phyloP scores from a whole-genome alignment of 1,140 invertebrate species.

The Drosophila obscura region DNA sequence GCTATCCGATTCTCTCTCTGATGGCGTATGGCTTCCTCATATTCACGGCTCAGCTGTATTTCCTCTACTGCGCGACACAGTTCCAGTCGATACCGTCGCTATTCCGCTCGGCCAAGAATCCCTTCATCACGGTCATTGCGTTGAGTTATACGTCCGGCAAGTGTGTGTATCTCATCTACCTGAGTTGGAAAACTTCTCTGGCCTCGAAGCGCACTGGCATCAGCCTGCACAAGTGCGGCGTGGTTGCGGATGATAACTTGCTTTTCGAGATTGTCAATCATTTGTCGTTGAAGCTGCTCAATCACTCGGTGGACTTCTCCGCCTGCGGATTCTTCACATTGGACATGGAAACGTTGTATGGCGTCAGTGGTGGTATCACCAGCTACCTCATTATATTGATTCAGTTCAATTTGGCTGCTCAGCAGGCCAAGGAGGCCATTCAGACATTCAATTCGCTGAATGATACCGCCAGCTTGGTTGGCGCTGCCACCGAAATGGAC shows the following conservation, averaged over 20 bases:
- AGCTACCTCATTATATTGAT: constrained; percentile 83
- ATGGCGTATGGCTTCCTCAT: constrained; percentile 83
- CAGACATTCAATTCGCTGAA: constrained; percentile 67
- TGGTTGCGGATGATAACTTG: constrained; percentile 79
- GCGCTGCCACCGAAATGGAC: constrained; percentile 58
- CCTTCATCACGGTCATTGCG: constrained; percentile 69
- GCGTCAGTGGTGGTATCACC: constrained; percentile 82
- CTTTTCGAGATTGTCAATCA: constrained; percentile 83
- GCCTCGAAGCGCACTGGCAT: constrained; percentile 81
- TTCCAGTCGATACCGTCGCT: constrained; percentile 72
- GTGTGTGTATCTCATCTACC: constrained; percentile 80
- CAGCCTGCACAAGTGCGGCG: constrained; percentile 79
- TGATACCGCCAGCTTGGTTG: constrained; percentile 63
- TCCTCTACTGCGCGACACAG: constrained; percentile 77
- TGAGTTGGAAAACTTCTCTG: constrained; percentile 82
- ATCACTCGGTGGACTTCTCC: constrained; percentile 82
- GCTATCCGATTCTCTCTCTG: constrained; percentile 78
- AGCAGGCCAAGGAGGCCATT: constrained; percentile 79
- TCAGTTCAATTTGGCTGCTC: constrained; percentile 83
- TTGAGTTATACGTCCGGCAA: constrained; percentile 79
- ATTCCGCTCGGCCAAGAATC: constrained; percentile 79
- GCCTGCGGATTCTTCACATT: constrained; percentile 83
- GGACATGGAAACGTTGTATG: constrained; percentile 83
- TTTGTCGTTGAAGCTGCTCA: constrained; percentile 79
- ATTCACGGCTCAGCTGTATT: constrained; percentile 83